These are phyloP conservation scores for Sphaerophoria rueppellii DNA, from an alignment of 2,888 invertebrate species.

Conservation along the genomic window DNA sequence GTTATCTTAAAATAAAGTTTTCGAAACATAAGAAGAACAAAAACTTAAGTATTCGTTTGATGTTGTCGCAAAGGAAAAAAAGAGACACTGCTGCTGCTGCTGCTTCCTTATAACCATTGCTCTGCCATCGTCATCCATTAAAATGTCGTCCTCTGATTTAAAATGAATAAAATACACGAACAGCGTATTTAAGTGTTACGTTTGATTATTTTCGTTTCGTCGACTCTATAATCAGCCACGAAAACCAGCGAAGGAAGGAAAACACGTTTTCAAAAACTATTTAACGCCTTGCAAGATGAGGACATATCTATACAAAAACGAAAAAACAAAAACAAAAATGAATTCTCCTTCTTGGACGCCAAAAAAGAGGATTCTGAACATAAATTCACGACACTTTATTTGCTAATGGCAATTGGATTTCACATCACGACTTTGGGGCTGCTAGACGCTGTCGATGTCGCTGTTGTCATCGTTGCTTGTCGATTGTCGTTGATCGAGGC, in stretches of 20 bases:
- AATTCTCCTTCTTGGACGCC: conserved; percentile 6
- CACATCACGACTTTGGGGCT: conserved; percentile 61
- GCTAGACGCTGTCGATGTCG: not conserved
- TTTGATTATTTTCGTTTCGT: conserved; percentile 33
- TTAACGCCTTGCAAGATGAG: conserved; percentile 3
- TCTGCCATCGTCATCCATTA: conserved; percentile 49
- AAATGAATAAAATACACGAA: conserved; percentile 66
- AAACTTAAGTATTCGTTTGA: conserved; percentile 48
- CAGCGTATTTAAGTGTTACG: conserved; percentile 42
- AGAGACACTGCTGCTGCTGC: conserved; percentile 4
- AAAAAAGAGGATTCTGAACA: conserved; percentile 33
- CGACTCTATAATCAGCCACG: conserved; percentile 11
- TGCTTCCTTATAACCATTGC: conserved; percentile 44
- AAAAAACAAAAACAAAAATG: conserved; percentile 34
- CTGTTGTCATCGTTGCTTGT: not conserved
- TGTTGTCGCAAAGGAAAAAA: conserved; percentile 20
- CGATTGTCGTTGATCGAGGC: conserved; percentile 28
- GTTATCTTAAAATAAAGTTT: conserved; percentile 33
- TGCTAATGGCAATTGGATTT: conserved; percentile 60
- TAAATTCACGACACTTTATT: conserved; percentile 46
- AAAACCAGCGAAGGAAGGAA: not conserved
- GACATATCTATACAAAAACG: not conserved
- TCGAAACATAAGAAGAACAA: not conserved
- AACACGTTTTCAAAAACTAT: conserved; percentile 46
- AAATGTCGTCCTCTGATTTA: conserved; percentile 67